A percentile compares a stretch with the other conserved stretches of the same genome.
Evolutionary conservation across 2,888 invertebrate genomes (phyloP).

Genomic region (Macrophya annulata): DNA sequence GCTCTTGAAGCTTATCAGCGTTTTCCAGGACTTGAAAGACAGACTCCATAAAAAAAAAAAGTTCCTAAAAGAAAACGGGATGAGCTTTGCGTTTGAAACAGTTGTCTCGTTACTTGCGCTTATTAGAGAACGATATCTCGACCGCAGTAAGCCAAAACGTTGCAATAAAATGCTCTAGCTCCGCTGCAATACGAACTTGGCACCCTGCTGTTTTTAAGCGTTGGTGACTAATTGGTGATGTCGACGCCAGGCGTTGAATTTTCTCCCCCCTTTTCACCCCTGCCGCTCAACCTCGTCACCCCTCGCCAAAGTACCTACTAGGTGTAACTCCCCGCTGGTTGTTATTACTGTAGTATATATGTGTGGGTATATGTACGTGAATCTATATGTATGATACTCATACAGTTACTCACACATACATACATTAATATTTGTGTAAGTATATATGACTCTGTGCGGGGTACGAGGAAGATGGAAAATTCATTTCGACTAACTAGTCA

Average conservation of each 20-base stretch:
- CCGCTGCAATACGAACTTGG: conserved; percentile 70
- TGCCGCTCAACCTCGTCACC: conserved; percentile 62
- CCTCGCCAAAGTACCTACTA: conserved; percentile 60
- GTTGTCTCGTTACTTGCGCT: not conserved
- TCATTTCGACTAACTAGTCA: conserved; percentile 36
- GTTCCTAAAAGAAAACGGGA: not conserved
- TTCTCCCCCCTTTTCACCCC: conserved; percentile 70
- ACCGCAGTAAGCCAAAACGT: conserved; percentile 46
- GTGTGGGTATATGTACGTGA: not conserved
- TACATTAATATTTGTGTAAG: conserved; percentile 16
- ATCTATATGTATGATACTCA: not conserved
- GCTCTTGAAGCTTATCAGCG: not conserved
- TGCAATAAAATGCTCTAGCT: conserved; percentile 70
- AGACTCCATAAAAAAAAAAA: not conserved
- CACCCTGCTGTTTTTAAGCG: conserved; percentile 78
- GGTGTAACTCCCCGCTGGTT: conserved; percentile 64
- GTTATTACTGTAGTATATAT: conserved; percentile 64
- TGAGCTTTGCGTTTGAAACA: conserved; percentile 15
- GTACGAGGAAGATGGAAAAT: conserved; percentile 1
- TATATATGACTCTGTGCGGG: not conserved
- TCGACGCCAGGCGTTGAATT: conserved; percentile 78
- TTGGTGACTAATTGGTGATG: conserved; percentile 79
- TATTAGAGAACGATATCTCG: conserved; percentile 25
- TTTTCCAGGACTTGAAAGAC: not conserved
- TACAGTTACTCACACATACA: conserved; percentile 45